These are phyloP conservation scores for Macaca mulatta DNA, from an alignment of 2,113 vertebrate genomes.

Conservation along the genomic window DNA sequence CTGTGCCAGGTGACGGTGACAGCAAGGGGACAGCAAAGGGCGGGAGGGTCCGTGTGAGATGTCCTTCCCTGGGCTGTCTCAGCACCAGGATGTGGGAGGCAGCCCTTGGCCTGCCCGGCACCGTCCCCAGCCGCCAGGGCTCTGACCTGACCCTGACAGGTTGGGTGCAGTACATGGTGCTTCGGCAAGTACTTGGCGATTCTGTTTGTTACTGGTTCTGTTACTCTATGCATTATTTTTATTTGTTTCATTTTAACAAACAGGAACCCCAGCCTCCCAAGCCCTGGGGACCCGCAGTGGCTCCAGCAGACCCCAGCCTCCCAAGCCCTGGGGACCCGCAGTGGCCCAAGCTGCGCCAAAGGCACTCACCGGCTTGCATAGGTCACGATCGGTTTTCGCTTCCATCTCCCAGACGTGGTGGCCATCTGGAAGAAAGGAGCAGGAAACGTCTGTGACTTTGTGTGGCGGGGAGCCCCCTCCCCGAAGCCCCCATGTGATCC, in stretches of 20 bases:
- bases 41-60: background rate
- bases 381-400: conserved; percentile 96
- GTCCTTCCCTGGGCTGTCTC: no score
- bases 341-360: background rate
- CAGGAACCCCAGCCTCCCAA: background rate
- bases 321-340: no score
- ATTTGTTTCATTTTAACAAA: background rate
- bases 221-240: no score
- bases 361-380: conserved; percentile 95
- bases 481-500: accelerated
- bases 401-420: conserved; percentile 99
- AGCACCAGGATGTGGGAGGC: no score
- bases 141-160: no score
- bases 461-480: background rate
- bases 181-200: background rate
- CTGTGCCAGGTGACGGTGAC: no score
- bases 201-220: no score
- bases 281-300: no score
- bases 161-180: no score
- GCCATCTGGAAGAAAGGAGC: conserved; percentile 89
- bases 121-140: no score
- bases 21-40: background rate
- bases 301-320: no score
- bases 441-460: conserved; percentile 18
- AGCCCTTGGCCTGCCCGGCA: no score